Conservation (phyloP, 2,113 vertebrate genomes). For the Thymallus thymallus region DNA sequence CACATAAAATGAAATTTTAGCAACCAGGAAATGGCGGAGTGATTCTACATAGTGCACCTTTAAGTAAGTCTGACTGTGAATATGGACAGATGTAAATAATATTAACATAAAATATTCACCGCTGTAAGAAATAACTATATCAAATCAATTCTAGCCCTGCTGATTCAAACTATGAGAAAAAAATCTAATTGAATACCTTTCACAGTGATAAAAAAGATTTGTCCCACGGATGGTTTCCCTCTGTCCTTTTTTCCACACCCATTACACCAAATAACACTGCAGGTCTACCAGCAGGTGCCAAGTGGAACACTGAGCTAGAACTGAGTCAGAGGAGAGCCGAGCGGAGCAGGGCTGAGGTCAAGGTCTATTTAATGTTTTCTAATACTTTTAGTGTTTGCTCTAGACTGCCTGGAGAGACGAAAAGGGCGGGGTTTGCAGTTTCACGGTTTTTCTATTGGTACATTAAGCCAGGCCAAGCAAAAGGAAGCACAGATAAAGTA, state of each 20-base stretch:
- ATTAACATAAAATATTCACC: not conserved
- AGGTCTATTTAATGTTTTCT: not conserved
- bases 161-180: not conserved
- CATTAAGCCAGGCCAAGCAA: no score
- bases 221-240: not conserved
- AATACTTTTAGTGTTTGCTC: no score
- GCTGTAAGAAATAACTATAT: not conserved
- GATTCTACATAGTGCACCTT: no score
- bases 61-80: no score
- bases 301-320: not conserved
- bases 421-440: no score
- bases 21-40: no score
- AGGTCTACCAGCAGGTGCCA: not conserved
- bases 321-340: no score
- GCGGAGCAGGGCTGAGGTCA: not conserved
- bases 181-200: not conserved
- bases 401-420: no score
- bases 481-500: no score
- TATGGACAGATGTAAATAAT: no score
- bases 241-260: not conserved
- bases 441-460: no score
- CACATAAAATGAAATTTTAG: no score
- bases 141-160: not conserved
- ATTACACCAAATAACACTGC: not conserved
- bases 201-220: not conserved